Conservation (phyloP, 2,888 invertebrate species). For the Tolmerus cingulatus region DNA sequence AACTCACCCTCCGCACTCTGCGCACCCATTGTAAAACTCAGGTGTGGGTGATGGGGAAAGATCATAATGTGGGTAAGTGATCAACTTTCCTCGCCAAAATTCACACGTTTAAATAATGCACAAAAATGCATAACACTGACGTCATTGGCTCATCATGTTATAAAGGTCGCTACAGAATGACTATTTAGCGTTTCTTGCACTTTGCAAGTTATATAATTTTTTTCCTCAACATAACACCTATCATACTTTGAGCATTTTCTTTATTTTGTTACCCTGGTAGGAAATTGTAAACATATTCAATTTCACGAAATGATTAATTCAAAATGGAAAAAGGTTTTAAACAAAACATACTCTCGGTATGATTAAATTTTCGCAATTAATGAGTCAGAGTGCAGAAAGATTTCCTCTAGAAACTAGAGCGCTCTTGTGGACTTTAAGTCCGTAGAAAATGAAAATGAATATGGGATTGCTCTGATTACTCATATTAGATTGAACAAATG, state of each 20-base stretch:
- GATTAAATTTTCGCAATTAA: not conserved
- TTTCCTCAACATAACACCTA: not conserved
- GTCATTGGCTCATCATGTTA: not conserved
- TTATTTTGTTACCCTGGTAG: not conserved
- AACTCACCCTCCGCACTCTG: not conserved
- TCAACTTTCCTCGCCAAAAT: not conserved
- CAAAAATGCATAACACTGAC: not conserved
- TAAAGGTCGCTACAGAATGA: not conserved
- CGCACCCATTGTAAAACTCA: not conserved
- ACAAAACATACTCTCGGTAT: not conserved
- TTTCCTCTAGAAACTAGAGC: not conserved
- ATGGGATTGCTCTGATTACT: not conserved
- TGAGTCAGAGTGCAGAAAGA: not conserved
- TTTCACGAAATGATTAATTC: conserved; percentile 2
- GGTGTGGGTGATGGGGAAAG: not conserved
- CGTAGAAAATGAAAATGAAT: not conserved
- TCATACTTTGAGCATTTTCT: not conserved
- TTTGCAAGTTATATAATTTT: not conserved
- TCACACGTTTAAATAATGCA: not conserved
- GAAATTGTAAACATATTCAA: not conserved
- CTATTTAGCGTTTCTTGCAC: not conserved
- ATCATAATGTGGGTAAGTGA: not conserved
- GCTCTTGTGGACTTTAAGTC: not conserved
- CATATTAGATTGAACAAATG: not conserved
- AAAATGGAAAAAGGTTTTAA: not conserved